A percentile compares a stretch with the other conserved stretches of the same genome.
Conservation (phyloP, 2,888 invertebrate species). For the Apantesis nais region DNA sequence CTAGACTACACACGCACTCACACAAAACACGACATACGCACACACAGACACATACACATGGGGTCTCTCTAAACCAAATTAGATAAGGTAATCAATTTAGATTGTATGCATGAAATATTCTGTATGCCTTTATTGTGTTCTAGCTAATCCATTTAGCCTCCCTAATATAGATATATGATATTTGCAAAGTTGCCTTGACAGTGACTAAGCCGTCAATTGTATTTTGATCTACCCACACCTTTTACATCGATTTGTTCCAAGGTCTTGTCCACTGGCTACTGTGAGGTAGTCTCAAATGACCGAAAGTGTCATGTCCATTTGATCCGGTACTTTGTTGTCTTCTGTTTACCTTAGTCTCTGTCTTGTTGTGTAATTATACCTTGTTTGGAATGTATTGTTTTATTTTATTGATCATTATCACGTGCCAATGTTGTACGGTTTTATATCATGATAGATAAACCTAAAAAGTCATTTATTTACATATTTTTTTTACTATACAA, state of each 20-base stretch:
- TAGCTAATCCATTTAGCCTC: slow-evolving; percentile 28
- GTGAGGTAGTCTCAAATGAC: slow-evolving; percentile 46
- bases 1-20: background rate
- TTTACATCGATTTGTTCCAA: slow-evolving; percentile 1
- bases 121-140: slow-evolving; percentile 22
- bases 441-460: no score
- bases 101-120: slow-evolving; percentile 5
- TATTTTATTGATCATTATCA: background rate
- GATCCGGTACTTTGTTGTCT: slow-evolving; percentile 55
- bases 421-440: no score
- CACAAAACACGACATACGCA: background rate
- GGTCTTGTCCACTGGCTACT: slow-evolving; percentile 17
- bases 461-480: no score
- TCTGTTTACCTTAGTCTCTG: slow-evolving; percentile 34
- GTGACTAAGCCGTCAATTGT: slow-evolving; percentile 34
- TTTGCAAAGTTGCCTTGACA: slow-evolving; percentile 49
- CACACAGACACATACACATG: background rate
- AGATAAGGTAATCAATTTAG: slow-evolving; percentile 5
- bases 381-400: background rate
- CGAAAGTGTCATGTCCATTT: slow-evolving; percentile 53
- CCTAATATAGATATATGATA: slow-evolving; percentile 39
- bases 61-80: background rate
- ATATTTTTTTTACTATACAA: no score
- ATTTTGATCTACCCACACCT: slow-evolving; percentile 27
- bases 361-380: background rate